A percentile compares a stretch with the other conserved stretches of the same genome.
Conservation (phyloP, 2,888 invertebrate genomes). For the Pyrrhosoma nymphula region DNA sequence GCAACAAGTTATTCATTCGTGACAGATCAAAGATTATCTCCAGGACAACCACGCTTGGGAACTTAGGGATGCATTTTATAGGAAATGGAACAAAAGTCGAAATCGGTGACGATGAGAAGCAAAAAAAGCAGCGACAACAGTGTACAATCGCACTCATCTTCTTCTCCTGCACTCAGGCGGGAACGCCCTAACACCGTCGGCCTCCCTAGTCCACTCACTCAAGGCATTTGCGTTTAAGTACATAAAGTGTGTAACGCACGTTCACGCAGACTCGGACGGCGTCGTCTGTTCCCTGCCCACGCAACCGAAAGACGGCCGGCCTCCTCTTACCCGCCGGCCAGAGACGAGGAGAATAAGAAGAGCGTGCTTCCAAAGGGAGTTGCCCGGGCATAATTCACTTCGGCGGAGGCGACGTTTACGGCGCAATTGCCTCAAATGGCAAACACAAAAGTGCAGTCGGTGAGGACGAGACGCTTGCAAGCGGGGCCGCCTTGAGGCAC, state of each 20-base stretch:
- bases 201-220: background rate
- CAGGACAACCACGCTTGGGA: background rate
- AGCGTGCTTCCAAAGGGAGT: conserved; percentile 50
- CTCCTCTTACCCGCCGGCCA: background rate
- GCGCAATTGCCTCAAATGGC: conserved; percentile 40
- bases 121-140: background rate
- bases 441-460: conserved; percentile 27
- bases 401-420: conserved; percentile 47
- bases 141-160: background rate
- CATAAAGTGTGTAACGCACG: background rate
- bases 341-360: background rate
- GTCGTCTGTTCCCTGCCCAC: background rate
- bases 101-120: background rate
- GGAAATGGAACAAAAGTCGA: background rate
- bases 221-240: background rate
- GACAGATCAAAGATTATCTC: background rate
- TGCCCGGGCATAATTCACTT: conserved; percentile 49
- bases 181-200: too few relatives aligned
- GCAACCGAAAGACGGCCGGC: background rate
- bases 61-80: background rate
- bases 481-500: background rate
- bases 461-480: background rate
- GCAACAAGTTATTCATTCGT: background rate
- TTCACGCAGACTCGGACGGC: background rate
- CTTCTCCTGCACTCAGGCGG: background rate